These are phyloP conservation scores for Probaryconus sp. DNA, from an alignment of 1,140 invertebrate species.

Conservation along the genomic window DNA sequence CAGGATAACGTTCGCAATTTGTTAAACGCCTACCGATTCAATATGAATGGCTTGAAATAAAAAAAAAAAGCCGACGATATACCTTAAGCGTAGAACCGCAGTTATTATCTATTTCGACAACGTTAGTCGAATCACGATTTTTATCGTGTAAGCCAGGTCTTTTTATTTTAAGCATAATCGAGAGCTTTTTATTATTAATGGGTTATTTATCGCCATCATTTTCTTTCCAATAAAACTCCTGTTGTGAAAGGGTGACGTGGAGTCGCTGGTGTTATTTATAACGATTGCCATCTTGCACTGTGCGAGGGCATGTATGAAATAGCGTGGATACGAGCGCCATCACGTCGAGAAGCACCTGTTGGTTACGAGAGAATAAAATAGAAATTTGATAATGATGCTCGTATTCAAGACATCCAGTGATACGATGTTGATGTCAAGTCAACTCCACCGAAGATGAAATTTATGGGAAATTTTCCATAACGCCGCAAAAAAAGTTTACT, in stretches of 20 bases:
- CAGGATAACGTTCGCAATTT: too few species aligned
- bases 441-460: too few species aligned
- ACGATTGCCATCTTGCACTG: slow-evolving; percentile 63
- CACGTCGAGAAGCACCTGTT: slow-evolving; percentile 66
- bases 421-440: too few species aligned
- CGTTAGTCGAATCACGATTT: slow-evolving; percentile 32
- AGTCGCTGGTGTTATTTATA: slow-evolving; percentile 68
- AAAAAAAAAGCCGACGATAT: too few species aligned
- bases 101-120: slow-evolving; percentile 24
- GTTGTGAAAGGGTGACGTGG: slow-evolving; percentile 62
- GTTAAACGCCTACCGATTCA: too few species aligned
- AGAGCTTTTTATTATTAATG: slow-evolving; percentile 67
- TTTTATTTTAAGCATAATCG: slow-evolving; percentile 27
- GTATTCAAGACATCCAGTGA: background rate
- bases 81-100: slow-evolving; percentile 4
- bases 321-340: slow-evolving; percentile 11
- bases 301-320: slow-evolving; percentile 23
- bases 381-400: slow-evolving; percentile 68
- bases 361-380: slow-evolving; percentile 65
- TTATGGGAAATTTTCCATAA: too few species aligned
- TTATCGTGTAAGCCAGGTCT: slow-evolving; percentile 8
- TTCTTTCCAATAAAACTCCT: slow-evolving; percentile 66
- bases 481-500: slow-evolving; percentile 4
- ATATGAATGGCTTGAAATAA: too few species aligned
- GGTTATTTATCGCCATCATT: slow-evolving; percentile 69